Percentiles rank a stretch among this genome's conserved stretches.
Conservation (phyloP, 2,888 invertebrate species). For the Phyllotreta cruciferae region DNA sequence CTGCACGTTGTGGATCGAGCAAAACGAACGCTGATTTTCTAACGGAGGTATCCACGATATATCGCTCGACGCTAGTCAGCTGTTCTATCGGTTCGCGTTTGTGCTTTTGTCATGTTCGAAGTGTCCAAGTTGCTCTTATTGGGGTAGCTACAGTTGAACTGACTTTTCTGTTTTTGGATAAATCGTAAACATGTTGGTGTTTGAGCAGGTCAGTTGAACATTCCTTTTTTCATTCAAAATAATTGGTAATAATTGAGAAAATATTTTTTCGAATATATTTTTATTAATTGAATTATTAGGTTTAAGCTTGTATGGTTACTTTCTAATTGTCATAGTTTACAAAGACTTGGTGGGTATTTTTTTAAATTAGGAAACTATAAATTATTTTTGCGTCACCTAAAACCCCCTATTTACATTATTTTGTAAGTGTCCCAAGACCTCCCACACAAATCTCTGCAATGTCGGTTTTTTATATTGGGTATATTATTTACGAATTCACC, state of each 20-base stretch:
- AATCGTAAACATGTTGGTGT: slow-evolving; percentile 45
- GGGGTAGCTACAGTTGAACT: slow-evolving; percentile 30
- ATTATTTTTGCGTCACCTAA: too few relatives aligned
- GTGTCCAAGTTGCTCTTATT: slow-evolving; percentile 36
- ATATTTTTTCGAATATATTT: background rate
- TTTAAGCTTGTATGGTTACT: too few relatives aligned
- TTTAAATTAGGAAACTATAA: too few relatives aligned
- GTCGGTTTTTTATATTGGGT: too few relatives aligned
- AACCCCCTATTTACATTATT: too few relatives aligned
- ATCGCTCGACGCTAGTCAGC: slow-evolving; percentile 32
- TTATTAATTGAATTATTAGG: background rate
- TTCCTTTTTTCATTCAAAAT: slow-evolving; percentile 8
- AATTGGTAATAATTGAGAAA: background rate
- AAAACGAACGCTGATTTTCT: slow-evolving; percentile 19
- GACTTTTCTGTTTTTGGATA: slow-evolving; percentile 29
- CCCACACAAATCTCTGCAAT: too few relatives aligned
- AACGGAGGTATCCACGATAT: slow-evolving; percentile 16
- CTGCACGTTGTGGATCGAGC: slow-evolving; percentile 28
- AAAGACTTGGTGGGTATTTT: slow-evolving; percentile 3
- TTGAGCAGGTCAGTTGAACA: slow-evolving; percentile 42
- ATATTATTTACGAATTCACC: too few relatives aligned
- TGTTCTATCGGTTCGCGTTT: slow-evolving; percentile 34
- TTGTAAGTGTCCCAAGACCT: too few relatives aligned
- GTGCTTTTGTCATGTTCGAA: slow-evolving; percentile 41
- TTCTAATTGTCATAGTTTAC: too few relatives aligned